Evolutionary conservation across 2,113 vertebrate species (phyloP).

Genomic region (Corythornis madagascariensis): DNA sequence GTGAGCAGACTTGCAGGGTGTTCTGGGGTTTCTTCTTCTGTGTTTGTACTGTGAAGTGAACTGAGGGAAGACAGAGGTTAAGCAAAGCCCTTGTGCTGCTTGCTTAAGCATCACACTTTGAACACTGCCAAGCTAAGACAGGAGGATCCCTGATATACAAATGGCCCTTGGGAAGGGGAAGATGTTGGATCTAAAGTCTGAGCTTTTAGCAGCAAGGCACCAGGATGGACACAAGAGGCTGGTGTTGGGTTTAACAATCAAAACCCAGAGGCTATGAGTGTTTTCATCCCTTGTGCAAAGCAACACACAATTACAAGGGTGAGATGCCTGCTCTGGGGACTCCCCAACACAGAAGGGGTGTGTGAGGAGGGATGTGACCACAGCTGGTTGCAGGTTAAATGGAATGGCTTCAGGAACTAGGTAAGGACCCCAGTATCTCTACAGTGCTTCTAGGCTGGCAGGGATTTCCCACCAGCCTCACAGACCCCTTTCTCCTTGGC

Average conservation of each 20-base stretch:
- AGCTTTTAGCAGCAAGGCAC: not conserved
- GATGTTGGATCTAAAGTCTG: not conserved
- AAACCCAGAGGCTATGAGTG: rapidly evolving
- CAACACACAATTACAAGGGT: not conserved
- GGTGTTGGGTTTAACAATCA: not conserved
- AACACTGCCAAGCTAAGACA: not conserved
- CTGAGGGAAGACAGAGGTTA: not conserved
- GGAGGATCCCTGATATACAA: not conserved
- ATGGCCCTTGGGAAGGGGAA: not conserved
- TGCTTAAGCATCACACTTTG: not conserved
- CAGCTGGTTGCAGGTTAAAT: not conserved
- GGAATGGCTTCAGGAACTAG: not conserved
- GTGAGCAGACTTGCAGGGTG: not conserved
- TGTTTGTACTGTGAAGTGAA: not conserved
- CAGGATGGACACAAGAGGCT: not conserved
- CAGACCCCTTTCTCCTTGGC: not conserved
- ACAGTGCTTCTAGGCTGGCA: not conserved
- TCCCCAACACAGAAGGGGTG: not conserved
- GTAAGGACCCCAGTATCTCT: not conserved
- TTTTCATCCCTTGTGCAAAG: not conserved
- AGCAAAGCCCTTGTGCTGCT: not conserved
- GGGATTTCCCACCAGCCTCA: not conserved
- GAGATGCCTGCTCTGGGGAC: not conserved
- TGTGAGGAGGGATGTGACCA: not conserved
- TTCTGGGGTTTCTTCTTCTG: not conserved